Base-by-base conservation (phyloP, 2,113 vertebrate genomes). In the Pitta sordida region DNA sequence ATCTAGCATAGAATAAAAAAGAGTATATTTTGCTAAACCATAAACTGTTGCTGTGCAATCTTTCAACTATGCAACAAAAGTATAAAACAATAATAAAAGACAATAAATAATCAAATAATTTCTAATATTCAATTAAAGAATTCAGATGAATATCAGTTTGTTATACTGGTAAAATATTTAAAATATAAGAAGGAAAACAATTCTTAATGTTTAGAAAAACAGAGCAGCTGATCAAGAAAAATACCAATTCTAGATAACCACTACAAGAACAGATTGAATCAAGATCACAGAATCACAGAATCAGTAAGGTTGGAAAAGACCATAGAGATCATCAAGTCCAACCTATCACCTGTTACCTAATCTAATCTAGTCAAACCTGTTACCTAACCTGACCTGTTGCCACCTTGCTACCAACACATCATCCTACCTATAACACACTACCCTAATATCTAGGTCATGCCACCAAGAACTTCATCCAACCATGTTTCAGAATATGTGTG, bases 41-140 rank as follows among this genome's bases (percentile, higher is more conserved):
- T 83, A 52, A 75, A 55, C 44, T 68, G 37, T 60, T 89, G n/a
- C 10, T 73, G 21, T 65, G 16, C 48, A 84, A 62, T 67, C 32
- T 83, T 78, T 73, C 85, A 94, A 90, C 83, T 91, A 88, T n/a
- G 80, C 30, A 77, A 27, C 34, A 68, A 51, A 91, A 85, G 48
- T 71, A 62, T 51, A 82, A 93, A 55, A 6, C 13, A 49, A 16
- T 69, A 75, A 62, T 85, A 65, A 79, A 88, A 83, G 22, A 46
- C 26, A 48, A 49, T 10, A 83, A 91, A 53, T 4, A 69, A 63
- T 56, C 8, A 21, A 29, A 4, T 9, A n/a, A 22, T 6, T 43
- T 53, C 22, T 53, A 20, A 59, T 11, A 23, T 63, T n/a, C 30
- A 37, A 37, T 58, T n/a, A 43, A 74, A 39, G 4, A 37, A 17